Percentiles rank a stretch among this genome's conserved stretches.
phyloP scores from a whole-genome alignment of 2,113 vertebrate genomes.

The Chitala chitala region DNA sequence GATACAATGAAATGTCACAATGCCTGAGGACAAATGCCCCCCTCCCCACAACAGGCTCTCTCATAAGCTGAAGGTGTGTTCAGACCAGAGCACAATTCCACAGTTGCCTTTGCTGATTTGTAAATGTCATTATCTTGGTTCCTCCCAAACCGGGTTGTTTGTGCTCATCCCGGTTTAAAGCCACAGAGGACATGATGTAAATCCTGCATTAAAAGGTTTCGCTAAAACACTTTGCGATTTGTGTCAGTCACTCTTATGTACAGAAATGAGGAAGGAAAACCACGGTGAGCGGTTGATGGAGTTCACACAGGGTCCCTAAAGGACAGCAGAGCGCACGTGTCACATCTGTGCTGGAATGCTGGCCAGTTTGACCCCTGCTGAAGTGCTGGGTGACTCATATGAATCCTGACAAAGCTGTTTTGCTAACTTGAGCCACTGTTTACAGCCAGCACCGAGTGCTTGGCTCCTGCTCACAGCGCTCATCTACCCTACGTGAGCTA shows the following conservation, averaged over 20 bases:
- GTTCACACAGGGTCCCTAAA: no score
- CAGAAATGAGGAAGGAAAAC: not conserved
- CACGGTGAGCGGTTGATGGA: not conserved
- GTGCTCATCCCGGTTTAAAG: not conserved
- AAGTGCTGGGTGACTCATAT: no score
- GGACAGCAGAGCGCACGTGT: no score
- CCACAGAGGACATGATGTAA: not conserved
- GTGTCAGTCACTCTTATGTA: not conserved
- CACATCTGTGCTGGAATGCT: no score
- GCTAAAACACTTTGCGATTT: not conserved
- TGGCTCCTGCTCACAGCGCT: no score
- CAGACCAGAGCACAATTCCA: not conserved
- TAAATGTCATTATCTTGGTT: slow-evolving; percentile 7
- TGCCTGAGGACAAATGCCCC: not conserved
- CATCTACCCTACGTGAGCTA: no score
- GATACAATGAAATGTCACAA: not conserved
- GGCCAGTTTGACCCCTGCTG: no score
- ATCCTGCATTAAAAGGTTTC: not conserved
- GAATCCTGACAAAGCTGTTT: no score
- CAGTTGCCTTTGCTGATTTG: not conserved
- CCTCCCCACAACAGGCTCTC: not conserved
- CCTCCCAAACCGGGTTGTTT: not conserved
- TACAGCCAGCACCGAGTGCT: no score
- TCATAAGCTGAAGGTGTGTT: slow-evolving; percentile 6
- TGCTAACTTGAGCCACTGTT: no score